Conservation (phyloP, 2,113 vertebrate genomes). For the Daphoenositta chrysoptera region DNA sequence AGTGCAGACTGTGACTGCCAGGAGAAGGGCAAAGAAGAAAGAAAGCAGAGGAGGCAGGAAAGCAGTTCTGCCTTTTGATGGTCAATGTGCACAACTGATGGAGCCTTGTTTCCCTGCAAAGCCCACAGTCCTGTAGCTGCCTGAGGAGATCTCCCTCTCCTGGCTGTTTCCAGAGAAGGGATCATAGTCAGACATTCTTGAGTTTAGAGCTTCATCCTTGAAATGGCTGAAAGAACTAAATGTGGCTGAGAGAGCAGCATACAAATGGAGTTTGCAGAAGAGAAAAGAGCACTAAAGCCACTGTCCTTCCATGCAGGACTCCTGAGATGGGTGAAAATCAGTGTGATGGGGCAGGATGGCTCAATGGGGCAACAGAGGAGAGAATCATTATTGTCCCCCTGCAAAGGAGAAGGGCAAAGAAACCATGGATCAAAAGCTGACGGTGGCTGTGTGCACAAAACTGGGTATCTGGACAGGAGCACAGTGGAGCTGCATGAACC, state of each 20-base stretch:
- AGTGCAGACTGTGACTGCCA: not conserved
- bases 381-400: not conserved
- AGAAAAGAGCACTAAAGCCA: not conserved
- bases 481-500: not conserved
- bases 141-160: not conserved
- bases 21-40: not conserved
- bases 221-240: not conserved
- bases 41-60: not conserved
- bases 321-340: not conserved
- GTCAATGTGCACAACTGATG: not conserved
- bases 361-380: not conserved
- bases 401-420: not conserved
- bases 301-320: not conserved
- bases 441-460: accelerated
- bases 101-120: not conserved
- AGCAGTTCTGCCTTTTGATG: not conserved
- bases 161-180: not conserved
- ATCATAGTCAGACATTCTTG: not conserved
- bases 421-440: not conserved
- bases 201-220: not conserved
- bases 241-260: not conserved
- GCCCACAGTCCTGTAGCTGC: accelerated
- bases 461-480: not conserved
- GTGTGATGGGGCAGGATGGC: not conserved
- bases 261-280: not conserved